These are phyloP conservation scores for Gymnocephalus cernua DNA, from an alignment of 2,113 vertebrate genomes.

Conservation along the genomic window DNA sequence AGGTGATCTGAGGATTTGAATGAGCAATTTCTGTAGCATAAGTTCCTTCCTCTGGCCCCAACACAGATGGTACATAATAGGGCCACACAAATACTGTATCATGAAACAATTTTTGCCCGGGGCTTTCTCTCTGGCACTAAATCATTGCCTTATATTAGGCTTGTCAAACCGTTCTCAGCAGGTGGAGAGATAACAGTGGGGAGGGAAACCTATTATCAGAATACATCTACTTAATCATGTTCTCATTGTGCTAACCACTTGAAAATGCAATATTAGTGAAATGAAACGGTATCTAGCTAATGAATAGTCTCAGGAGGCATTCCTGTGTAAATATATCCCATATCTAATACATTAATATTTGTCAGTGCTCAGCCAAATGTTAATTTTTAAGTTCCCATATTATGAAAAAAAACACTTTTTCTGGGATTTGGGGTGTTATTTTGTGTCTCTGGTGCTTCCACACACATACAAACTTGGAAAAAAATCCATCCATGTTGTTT, in stretches of 20 bases:
- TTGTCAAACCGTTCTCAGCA: conserved; percentile 65
- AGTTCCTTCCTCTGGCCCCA: not conserved
- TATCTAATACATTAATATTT: conserved; percentile 3
- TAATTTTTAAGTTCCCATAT: too few species aligned
- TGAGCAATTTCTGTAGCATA: not conserved
- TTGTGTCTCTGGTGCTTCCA: too few species aligned
- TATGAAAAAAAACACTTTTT: too few species aligned
- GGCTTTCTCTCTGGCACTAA: conserved; percentile 34
- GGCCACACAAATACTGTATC: conserved; percentile 10
- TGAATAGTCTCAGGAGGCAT: conserved; percentile 18
- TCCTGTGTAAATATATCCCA: conserved; percentile 11
- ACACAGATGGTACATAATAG: not conserved
- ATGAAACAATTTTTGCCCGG: conserved; percentile 21
- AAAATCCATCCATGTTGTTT: too few species aligned
- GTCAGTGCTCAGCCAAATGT: not conserved
- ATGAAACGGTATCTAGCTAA: conserved; percentile 39
- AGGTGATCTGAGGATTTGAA: conserved; percentile 4
- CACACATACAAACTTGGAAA: too few species aligned
- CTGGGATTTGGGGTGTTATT: too few species aligned
- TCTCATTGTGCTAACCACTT: conserved; percentile 55
- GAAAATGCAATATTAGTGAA: conserved; percentile 49
- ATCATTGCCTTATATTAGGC: conserved; percentile 46
- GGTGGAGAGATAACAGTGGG: conserved; percentile 58
- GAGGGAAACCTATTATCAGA: conserved; percentile 61
- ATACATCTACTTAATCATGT: conserved; percentile 58